These are phyloP conservation scores for Siniperca chuatsi DNA, from an alignment of 2,113 vertebrate genomes.

Conservation along the genomic window DNA sequence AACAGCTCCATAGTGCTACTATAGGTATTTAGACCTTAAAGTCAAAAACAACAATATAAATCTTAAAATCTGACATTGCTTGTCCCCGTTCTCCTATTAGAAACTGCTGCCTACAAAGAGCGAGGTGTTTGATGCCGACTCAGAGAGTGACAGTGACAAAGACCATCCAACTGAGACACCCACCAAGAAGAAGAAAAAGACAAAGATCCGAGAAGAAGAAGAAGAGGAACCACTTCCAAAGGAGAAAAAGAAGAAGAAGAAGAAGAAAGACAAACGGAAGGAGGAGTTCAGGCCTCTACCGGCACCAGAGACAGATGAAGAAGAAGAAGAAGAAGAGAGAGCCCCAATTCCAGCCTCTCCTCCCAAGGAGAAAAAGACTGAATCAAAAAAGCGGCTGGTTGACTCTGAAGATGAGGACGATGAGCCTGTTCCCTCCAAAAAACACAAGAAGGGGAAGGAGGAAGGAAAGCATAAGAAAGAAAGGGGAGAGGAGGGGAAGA, in stretches of 20 bases:
- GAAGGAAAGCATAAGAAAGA: constrained; percentile 83
- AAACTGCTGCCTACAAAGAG: constrained; percentile 88
- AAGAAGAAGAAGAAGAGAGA: constrained; percentile 79
- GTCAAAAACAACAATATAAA: background rate
- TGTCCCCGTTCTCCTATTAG: constrained; percentile 59
- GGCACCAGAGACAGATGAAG: constrained; percentile 88
- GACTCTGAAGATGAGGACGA: constrained; percentile 87
- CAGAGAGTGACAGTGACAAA: constrained; percentile 90
- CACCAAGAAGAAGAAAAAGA: constrained; percentile 88
- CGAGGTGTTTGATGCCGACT: constrained; percentile 93
- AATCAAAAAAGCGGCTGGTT: constrained; percentile 80
- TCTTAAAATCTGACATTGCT: background rate
- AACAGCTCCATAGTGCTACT: background rate
- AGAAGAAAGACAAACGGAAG: constrained; percentile 84
- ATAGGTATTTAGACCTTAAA: background rate
- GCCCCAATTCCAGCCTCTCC: constrained; percentile 78
- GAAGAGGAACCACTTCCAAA: constrained; percentile 87
- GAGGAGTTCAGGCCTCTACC: constrained; percentile 89
- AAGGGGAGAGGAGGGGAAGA: constrained; percentile 82
- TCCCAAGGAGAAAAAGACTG: constrained; percentile 84
- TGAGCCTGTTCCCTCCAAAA: constrained; percentile 87
- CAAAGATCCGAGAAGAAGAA: constrained; percentile 80
- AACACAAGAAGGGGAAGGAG: constrained; percentile 89
- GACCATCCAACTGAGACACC: constrained; percentile 84
- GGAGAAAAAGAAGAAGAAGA: constrained; percentile 82